Evolutionary conservation across 2,797 vertebrate species (phyloP), one percentile per base, ranked within the genome.

Genomic region (Propithecus deckenii): DNA sequence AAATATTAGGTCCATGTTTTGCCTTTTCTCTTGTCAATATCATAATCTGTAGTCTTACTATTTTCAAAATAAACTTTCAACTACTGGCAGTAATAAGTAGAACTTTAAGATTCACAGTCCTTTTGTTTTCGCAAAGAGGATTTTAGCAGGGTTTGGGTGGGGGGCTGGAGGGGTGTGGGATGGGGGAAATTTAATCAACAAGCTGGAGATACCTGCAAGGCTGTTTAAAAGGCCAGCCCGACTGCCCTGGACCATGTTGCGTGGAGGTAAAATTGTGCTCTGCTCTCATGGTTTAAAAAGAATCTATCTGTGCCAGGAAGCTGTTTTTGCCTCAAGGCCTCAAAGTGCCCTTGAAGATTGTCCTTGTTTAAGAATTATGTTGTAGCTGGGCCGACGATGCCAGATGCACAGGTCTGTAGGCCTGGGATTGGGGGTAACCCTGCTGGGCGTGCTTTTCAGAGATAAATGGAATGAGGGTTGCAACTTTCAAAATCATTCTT

Each of bases 21-120:
- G 32, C 52, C n/a, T 86, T 91, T 69, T 78, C 57, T 94, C 8
- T 72, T 59, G 25, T 86, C 50, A 65, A 30, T 50, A 2, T 91
- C 48, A 83, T 57, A 87, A 61, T 88, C 72, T 88, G 4, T 85
- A 72, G 38, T 30, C 76, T 67, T 86, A 65, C 23, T 85, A 2
- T 81, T 93, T 95, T 91, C 41, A 96, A 87, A 92, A 79, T 75
- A 72, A 85, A 46, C 32, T 88, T 92, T 93, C 59, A 57, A 59
- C 69, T 48, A 43, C 28, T 23, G 10, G 57, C n/a, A 91, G 30
- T 52, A 94, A 28, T 93, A 84, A 90, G 50, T 72, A 57, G 69
- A 90, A 46, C 32, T 94, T 59, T 30, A 84, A 63, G 71, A 94
- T 84, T 79, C 59, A n/a, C 15, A 6, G 14, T 63, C 35, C 35